A percentile compares a stretch with the other conserved stretches of the same genome.
Evolutionary conservation across 2,888 invertebrate genomes (phyloP).

Genomic region (Pristionchus maxplancki): DNA sequence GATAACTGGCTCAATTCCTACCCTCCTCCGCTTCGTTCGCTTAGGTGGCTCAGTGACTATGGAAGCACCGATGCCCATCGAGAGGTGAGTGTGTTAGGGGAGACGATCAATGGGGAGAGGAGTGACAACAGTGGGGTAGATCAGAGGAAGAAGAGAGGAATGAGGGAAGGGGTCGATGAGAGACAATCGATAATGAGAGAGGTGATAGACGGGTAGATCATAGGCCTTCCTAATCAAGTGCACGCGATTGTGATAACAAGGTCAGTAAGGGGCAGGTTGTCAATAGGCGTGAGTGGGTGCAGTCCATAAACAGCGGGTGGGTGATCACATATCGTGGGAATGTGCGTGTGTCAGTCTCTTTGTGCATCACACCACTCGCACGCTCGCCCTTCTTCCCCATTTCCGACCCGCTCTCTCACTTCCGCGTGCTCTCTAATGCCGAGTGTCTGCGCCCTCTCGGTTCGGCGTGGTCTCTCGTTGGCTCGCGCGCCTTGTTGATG

Average conservation of each 20-base stretch:
- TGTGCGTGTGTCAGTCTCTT: slow-evolving; percentile 51
- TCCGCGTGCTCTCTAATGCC: neutral
- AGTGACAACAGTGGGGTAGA: neutral
- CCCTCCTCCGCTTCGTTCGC: no score
- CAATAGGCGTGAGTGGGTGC: neutral
- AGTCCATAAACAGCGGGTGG: neutral
- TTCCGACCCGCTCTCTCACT: slow-evolving; percentile 12
- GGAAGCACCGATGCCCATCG: no score
- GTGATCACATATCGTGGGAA: slow-evolving; percentile 34
- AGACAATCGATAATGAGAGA: neutral
- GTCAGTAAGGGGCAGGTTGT: neutral
- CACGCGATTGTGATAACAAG: neutral
- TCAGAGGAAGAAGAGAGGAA: neutral
- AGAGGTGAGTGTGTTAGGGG: neutral
- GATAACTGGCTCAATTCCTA: neutral
- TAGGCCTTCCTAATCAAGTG: neutral
- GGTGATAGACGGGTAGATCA: neutral
- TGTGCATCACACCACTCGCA: slow-evolving; percentile 37
- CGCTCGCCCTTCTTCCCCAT: slow-evolving; percentile 2
- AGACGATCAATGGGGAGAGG: neutral
- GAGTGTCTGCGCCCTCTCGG: slow-evolving; percentile 22
- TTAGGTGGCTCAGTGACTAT: no score
- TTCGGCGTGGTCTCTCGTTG: neutral
- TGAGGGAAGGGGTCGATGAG: neutral
- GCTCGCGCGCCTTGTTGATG: slow-evolving; percentile 48